Conservation (phyloP, 2,113 vertebrate genomes). For the Coptodon bakossiorum region DNA sequence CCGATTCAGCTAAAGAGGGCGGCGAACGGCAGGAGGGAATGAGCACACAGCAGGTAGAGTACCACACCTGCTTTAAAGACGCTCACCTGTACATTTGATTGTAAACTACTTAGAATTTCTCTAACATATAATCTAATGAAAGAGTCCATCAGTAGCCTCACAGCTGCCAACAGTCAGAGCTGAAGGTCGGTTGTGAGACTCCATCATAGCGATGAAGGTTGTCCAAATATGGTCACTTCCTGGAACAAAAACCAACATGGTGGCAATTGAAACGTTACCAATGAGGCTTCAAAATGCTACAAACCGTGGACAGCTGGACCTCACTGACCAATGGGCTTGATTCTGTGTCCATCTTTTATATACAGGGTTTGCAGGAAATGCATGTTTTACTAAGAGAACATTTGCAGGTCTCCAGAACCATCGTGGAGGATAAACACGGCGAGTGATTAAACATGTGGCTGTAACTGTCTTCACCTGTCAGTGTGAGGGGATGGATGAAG, state of each 20-base stretch:
- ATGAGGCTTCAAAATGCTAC: background rate
- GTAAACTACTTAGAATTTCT: background rate
- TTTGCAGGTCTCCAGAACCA: background rate
- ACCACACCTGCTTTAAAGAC: background rate
- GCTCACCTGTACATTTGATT: background rate
- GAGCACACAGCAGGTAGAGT: constrained; percentile 60
- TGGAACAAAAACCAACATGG: background rate
- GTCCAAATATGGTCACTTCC: background rate
- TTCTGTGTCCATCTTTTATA: background rate
- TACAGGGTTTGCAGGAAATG: background rate
- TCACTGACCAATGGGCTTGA: background rate
- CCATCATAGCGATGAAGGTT: background rate
- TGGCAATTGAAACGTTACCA: background rate
- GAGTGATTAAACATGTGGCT: background rate
- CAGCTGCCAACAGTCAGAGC: background rate
- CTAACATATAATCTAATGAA: background rate
- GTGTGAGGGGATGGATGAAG: background rate
- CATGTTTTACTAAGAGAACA: background rate
- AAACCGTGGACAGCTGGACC: background rate
- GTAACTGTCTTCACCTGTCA: background rate
- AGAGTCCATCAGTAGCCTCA: background rate
- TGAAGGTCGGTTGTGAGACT: accelerated
- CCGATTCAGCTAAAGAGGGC: constrained; percentile 5
- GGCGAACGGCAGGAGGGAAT: constrained; percentile 41
- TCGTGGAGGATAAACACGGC: accelerated